Conservation (phyloP, 1,140 invertebrate species). For the Metaphire vulgaris region DNA sequence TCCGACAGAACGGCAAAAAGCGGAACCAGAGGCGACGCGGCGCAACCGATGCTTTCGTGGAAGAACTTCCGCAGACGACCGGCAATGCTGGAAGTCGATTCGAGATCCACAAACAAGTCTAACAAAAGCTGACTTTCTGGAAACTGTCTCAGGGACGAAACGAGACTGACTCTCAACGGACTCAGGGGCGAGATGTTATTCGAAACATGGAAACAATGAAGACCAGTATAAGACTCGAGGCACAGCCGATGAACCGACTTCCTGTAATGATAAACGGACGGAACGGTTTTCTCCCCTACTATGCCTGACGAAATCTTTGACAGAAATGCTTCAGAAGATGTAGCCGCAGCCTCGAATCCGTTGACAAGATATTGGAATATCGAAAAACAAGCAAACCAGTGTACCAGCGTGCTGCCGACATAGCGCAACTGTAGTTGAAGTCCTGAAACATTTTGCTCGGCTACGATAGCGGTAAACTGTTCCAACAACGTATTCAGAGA, state of each 20-base stretch:
- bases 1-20: conserved; percentile 26
- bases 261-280: not conserved
- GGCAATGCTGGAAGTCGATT: not conserved
- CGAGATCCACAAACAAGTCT: not conserved
- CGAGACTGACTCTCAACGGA: conserved; percentile 33
- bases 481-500: conserved; percentile 29
- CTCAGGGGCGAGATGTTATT: conserved; percentile 30
- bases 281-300: not conserved
- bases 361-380: conserved; percentile 45
- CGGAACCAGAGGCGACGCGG: conserved; percentile 8
- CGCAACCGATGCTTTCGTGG: not conserved
- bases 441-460: not conserved
- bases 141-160: conserved; percentile 35
- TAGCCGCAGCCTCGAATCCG: conserved; percentile 35
- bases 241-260: conserved; percentile 22
- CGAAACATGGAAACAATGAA: conserved; percentile 36
- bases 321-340: conserved; percentile 33
- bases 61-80: not conserved
- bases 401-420: not conserved
- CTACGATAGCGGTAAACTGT: not conserved
- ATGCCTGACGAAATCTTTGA: not conserved
- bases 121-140: conserved; percentile 26
- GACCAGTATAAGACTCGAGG: conserved; percentile 29
- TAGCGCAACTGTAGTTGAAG: not conserved
- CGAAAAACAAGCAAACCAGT: conserved; percentile 38